Evolutionary conservation across 2,888 invertebrate genomes (phyloP).

Genomic region (Scaptomyza parva): DNA sequence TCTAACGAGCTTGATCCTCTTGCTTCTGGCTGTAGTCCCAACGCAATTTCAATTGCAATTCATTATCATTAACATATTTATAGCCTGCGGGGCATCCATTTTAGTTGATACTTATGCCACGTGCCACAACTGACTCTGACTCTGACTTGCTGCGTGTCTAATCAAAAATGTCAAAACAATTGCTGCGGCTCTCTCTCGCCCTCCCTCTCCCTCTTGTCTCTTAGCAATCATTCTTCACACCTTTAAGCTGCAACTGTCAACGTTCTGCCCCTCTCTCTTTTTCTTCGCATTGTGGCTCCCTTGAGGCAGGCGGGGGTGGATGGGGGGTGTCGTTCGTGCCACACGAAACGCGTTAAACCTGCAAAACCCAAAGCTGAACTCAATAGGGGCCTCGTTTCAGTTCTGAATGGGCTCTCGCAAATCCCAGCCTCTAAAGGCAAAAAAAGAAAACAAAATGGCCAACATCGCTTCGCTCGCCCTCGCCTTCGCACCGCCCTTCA

Average conservation of each 20-base stretch:
- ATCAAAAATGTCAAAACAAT: constrained; percentile 65
- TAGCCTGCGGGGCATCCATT: constrained; percentile 40
- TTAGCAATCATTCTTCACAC: constrained; percentile 71
- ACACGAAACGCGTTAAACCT: constrained; percentile 50
- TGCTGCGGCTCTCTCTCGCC: constrained; percentile 14
- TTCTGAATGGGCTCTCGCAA: constrained; percentile 42
- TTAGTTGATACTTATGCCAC: neutral
- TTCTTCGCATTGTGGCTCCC: constrained; percentile 34
- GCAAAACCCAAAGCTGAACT: constrained; percentile 47
- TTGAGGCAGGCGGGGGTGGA: constrained; percentile 7
- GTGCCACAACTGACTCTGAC: too few species aligned
- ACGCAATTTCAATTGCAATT: constrained; percentile 72
- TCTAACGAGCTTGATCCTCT: constrained; percentile 17
- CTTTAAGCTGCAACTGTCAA: constrained; percentile 57
- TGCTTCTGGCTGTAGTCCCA: constrained; percentile 18
- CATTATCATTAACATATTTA: constrained; percentile 75
- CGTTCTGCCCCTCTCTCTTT: constrained; percentile 1
- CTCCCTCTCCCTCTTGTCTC: too few species aligned
- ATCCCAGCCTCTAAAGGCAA: constrained; percentile 55
- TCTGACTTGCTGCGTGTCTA: constrained; percentile 38
- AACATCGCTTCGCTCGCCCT: constrained; percentile 41
- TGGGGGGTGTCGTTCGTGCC: too few species aligned
- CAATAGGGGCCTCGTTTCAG: constrained; percentile 27
- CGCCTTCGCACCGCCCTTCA: neutral
- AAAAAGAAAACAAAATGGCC: constrained; percentile 71